Evolutionary conservation across 1,140 invertebrate genomes (phyloP).

Genomic region (Sipha flava): DNA sequence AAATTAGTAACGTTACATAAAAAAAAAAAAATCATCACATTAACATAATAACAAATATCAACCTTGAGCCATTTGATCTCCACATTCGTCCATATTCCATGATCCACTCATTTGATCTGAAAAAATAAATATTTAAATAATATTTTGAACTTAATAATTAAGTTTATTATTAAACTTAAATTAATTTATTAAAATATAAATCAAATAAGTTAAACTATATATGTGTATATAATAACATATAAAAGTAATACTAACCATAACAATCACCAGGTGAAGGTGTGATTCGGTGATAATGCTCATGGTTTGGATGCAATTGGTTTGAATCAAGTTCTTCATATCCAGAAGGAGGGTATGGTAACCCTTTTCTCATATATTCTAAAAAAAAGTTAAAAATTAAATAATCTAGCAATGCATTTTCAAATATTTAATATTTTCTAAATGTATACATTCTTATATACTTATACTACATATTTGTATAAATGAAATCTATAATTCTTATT

Average conservation of each 20-base stretch:
- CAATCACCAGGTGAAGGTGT: constrained; percentile 60
- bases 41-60: neutral
- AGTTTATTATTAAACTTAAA: too few species aligned
- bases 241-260: constrained; percentile 48
- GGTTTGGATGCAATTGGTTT: constrained; percentile 52
- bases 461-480: too few species aligned
- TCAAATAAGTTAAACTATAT: neutral
- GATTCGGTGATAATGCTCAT: constrained; percentile 58
- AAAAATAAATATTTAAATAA: too few species aligned
- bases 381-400: neutral
- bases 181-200: too few species aligned
- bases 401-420: neutral
- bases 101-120: constrained; percentile 34
- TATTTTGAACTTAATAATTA: too few species aligned
- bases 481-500: too few species aligned
- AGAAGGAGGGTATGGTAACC: constrained; percentile 49
- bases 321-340: constrained; percentile 59
- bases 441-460: too few species aligned
- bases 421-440: neutral
- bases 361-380: constrained; percentile 44
- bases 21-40: neutral
- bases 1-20: neutral
- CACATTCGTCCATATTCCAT: constrained; percentile 29
- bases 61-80: constrained; percentile 22
- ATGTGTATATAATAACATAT: constrained; percentile 28